Conservation (phyloP, 2,888 invertebrate species). For the Camponotus fellah region DNA sequence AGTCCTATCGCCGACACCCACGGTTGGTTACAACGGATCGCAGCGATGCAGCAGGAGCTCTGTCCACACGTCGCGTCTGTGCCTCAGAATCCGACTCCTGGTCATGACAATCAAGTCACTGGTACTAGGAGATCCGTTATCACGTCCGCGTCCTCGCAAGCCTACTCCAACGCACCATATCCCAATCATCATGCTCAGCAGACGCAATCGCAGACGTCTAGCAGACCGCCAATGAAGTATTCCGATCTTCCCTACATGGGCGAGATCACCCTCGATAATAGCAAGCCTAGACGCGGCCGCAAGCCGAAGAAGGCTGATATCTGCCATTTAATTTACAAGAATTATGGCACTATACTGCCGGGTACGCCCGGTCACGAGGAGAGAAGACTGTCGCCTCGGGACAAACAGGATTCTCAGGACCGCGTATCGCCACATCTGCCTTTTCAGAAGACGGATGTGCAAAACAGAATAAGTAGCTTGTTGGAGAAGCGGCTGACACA, state of each 20-base stretch:
- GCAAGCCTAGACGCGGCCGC: slow-evolving; percentile 94
- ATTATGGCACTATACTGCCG: slow-evolving; percentile 95
- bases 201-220: slow-evolving; percentile 77
- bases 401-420: slow-evolving; percentile 74
- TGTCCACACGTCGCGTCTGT: slow-evolving; percentile 68
- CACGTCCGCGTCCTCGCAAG: slow-evolving; percentile 80
- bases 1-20: slow-evolving; percentile 84
- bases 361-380: slow-evolving; percentile 89
- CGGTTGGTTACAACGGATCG: slow-evolving; percentile 92
- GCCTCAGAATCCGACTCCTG: slow-evolving; percentile 54
- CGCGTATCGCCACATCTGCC: slow-evolving; percentile 76
- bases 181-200: slow-evolving; percentile 68
- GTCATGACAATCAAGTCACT: slow-evolving; percentile 52
- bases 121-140: slow-evolving; percentile 81
- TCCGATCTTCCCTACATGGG: slow-evolving; percentile 97
- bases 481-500: slow-evolving; percentile 91
- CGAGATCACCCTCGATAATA: slow-evolving; percentile 95
- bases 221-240: slow-evolving; percentile 88
- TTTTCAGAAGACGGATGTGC: slow-evolving; percentile 89
- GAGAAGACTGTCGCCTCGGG: slow-evolving; percentile 74
- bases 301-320: slow-evolving; percentile 97
- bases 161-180: slow-evolving; percentile 45
- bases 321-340: slow-evolving; percentile 96
- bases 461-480: slow-evolving; percentile 91
- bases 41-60: slow-evolving; percentile 90